Conservation (phyloP, 2,888 invertebrate species). For the Myopa testacea region DNA sequence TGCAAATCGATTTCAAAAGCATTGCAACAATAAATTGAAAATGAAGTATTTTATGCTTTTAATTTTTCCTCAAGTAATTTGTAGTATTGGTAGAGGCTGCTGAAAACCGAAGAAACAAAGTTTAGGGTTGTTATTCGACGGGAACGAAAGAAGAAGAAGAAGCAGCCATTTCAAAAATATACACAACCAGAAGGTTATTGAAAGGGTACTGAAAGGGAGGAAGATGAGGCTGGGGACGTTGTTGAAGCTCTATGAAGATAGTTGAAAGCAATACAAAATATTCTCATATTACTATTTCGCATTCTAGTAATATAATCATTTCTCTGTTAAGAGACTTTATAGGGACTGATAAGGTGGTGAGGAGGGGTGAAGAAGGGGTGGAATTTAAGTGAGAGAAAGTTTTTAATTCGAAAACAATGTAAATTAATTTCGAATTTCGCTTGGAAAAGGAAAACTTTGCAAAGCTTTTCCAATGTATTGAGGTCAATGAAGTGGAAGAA, state of each 20-base stretch:
- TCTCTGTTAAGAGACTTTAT: background rate
- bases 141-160: background rate
- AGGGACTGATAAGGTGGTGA: background rate
- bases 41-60: background rate
- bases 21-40: slow-evolving; percentile 1
- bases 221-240: background rate
- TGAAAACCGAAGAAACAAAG: background rate
- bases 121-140: slow-evolving; percentile 5
- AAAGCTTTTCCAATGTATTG: background rate
- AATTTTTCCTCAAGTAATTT: background rate
- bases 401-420: background rate
- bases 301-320: background rate
- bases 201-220: background rate
- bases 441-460: background rate
- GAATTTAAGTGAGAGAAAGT: background rate
- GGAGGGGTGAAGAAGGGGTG: background rate
- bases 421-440: background rate
- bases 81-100: background rate
- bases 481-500: slow-evolving; percentile 10
- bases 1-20: slow-evolving; percentile 30
- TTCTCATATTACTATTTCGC: slow-evolving; percentile 21
- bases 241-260: background rate
- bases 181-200: background rate
- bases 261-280: slow-evolving; percentile 20
- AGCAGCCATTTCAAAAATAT: background rate